These are phyloP conservation scores for Trogon melanurus DNA, from an alignment of 2,113 vertebrate species.

Conservation along the genomic window DNA sequence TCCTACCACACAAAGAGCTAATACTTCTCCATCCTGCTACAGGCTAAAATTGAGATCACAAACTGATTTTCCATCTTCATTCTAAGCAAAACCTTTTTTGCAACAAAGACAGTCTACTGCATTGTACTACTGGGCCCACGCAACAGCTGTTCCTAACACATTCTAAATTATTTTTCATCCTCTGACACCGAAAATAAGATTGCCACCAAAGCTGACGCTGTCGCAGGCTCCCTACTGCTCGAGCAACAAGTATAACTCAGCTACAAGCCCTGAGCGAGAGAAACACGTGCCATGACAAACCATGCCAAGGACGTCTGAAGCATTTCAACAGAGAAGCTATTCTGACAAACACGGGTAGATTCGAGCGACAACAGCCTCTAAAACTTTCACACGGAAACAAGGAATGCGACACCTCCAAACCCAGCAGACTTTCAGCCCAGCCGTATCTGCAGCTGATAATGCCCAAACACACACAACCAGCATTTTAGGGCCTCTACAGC, in stretches of 20 bases:
- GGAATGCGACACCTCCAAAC: background rate
- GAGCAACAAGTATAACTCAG: background rate
- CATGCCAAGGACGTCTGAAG: background rate
- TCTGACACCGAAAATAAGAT: conserved; percentile 6
- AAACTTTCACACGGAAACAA: accelerated
- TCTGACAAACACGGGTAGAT: background rate
- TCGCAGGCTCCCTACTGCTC: background rate
- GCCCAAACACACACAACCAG: background rate
- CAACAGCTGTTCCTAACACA: conserved; percentile 47
- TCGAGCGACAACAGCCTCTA: background rate
- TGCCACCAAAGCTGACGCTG: background rate
- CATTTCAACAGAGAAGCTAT: background rate
- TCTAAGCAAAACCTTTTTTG: background rate
- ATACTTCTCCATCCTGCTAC: background rate
- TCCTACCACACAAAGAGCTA: no score
- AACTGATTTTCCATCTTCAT: background rate
- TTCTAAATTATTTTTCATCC: conserved; percentile 19
- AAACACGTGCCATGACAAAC: background rate
- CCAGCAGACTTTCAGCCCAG: background rate
- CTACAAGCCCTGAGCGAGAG: background rate
- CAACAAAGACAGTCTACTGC: background rate
- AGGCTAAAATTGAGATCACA: background rate
- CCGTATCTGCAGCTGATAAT: background rate
- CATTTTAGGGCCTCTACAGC: background rate
- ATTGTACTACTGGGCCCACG: conserved; percentile 6